Percentiles rank a stretch among this genome's conserved stretches.
Conservation (phyloP, 2,113 vertebrate species). For the Ptilonorhynchus violaceus region DNA sequence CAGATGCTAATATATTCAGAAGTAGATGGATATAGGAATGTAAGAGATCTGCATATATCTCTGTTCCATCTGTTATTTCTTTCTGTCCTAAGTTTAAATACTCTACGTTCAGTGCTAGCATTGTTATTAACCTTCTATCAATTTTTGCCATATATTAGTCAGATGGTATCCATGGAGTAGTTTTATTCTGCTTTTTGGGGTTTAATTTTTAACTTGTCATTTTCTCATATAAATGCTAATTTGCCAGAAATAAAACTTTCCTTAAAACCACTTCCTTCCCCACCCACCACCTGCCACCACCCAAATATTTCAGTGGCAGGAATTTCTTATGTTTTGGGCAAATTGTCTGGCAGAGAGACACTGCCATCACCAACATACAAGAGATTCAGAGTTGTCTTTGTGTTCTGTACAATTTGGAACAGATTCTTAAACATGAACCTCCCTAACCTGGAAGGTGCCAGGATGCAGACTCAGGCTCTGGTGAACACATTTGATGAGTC, state of each 20-base stretch:
- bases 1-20: not conserved
- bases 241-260: not conserved
- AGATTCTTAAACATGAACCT: not conserved
- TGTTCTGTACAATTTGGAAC: not conserved
- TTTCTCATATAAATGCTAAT: not conserved
- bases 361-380: not conserved
- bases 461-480: not conserved
- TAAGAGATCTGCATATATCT: not conserved
- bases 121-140: conserved; percentile 53
- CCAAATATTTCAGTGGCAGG: not conserved
- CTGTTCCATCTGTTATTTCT: conserved; percentile 44
- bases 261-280: not conserved
- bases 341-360: not conserved
- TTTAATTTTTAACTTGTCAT: not conserved
- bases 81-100: conserved; percentile 34
- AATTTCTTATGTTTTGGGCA: not conserved
- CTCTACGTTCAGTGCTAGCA: not conserved
- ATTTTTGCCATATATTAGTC: not conserved
- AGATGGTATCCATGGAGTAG: not conserved
- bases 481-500: accelerated
- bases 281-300: not conserved
- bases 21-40: conserved; percentile 13
- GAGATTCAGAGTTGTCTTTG: not conserved
- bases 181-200: not conserved
- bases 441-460: not conserved